These are phyloP conservation scores for Carollia perspicillata DNA, from an alignment of 2,113 vertebrate species.

Conservation along the genomic window DNA sequence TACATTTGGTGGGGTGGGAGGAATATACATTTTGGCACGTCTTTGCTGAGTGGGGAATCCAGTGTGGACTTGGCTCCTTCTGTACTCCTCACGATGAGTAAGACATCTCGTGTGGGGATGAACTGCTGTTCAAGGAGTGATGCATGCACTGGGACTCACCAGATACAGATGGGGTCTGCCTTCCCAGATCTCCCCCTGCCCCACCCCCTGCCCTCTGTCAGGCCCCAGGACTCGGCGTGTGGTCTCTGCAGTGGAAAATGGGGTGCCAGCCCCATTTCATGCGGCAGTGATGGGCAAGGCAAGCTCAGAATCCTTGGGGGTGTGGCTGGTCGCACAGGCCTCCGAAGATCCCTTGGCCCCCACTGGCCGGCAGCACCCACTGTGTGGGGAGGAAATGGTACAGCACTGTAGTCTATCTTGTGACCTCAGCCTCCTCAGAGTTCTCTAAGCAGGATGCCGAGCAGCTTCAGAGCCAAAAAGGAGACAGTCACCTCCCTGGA, in stretches of 20 bases:
- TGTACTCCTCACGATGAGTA: not conserved
- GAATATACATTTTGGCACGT: not conserved
- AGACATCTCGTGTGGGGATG: not conserved
- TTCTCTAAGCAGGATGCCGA: not conserved
- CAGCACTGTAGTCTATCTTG: accelerated
- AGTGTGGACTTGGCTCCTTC: not conserved
- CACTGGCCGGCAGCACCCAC: not conserved
- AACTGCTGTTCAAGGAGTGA: not conserved
- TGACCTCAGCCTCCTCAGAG: not conserved
- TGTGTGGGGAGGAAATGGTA: not conserved
- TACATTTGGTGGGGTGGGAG: not conserved
- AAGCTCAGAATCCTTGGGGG: too few species aligned
- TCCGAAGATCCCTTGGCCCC: not conserved
- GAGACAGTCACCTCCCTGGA: not conserved
- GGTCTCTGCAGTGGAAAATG: not conserved
- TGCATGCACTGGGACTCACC: not conserved
- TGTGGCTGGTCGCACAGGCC: too few species aligned
- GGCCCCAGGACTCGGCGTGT: not conserved
- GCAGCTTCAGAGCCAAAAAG: not conserved
- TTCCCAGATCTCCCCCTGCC: not conserved
- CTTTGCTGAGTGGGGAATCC: not conserved
- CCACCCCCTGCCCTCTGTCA: not conserved
- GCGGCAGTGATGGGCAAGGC: not conserved
- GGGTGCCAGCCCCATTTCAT: accelerated
- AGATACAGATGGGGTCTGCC: not conserved